Evolutionary conservation across 2,113 vertebrate genomes (phyloP).

Genomic region (Pandion haliaetus): DNA sequence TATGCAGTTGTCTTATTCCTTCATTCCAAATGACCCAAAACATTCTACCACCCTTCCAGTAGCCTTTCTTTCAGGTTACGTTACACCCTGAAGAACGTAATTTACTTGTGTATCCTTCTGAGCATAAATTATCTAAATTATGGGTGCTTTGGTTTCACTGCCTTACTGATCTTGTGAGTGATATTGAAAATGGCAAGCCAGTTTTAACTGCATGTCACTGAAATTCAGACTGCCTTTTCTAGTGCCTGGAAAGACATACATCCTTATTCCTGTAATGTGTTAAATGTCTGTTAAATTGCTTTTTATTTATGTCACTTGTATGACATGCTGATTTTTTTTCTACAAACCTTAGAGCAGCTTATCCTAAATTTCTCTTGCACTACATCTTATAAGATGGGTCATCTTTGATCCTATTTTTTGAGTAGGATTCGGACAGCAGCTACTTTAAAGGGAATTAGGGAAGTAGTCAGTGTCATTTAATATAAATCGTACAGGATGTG

Average conservation of each 20-base stretch:
- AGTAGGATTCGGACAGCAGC: background rate
- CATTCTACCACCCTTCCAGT: background rate
- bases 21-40: background rate
- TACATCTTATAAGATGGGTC: background rate
- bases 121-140: background rate
- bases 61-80: background rate
- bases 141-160: constrained; percentile 32
- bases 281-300: background rate
- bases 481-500: background rate
- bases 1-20: background rate
- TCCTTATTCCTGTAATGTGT: background rate
- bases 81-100: constrained; percentile 31
- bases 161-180: constrained; percentile 18
- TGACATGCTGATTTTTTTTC: background rate
- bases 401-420: background rate
- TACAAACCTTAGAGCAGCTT: background rate
- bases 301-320: background rate
- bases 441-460: background rate
- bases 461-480: background rate
- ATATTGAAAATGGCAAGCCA: background rate
- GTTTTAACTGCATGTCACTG: background rate
- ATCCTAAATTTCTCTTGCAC: background rate
- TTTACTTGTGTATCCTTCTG: background rate
- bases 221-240: background rate
- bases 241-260: constrained; percentile 1